A percentile compares a stretch with the other conserved stretches of the same genome.
phyloP scores from a whole-genome alignment of 2,888 invertebrate genomes.

The Cryptosula pallasiana region DNA sequence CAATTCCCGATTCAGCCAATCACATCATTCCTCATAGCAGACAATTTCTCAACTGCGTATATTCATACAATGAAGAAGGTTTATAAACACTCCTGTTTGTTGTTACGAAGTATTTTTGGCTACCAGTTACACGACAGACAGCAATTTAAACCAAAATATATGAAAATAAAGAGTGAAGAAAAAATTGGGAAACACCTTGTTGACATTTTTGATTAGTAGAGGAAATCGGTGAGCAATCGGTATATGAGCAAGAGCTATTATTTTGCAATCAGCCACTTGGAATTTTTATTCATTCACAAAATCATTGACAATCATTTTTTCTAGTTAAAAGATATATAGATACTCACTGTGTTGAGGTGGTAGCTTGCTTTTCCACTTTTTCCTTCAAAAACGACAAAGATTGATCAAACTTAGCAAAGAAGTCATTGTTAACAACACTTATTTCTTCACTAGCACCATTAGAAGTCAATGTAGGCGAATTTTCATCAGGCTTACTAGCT shows the following conservation, averaged over 20 bases:
- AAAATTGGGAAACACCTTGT: too few relatives aligned
- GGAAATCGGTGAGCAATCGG: too few relatives aligned
- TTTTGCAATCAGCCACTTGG: not conserved
- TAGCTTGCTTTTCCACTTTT: not conserved
- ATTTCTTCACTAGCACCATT: not conserved
- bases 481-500: not conserved
- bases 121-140: too few relatives aligned
- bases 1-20: too few relatives aligned
- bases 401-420: constrained; percentile 21
- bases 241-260: too few relatives aligned
- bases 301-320: not conserved
- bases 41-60: too few relatives aligned
- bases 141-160: too few relatives aligned
- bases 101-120: not conserved
- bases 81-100: not conserved
- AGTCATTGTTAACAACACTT: not conserved
- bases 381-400: not conserved
- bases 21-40: too few relatives aligned
- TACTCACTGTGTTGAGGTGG: not conserved
- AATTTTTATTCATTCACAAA: not conserved
- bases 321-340: not conserved
- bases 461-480: not conserved
- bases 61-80: too few relatives aligned
- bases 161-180: too few relatives aligned
- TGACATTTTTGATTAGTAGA: too few relatives aligned